These are phyloP conservation scores for Trichoplusia ni DNA, from an alignment of 1,140 invertebrate genomes.

Conservation along the genomic window DNA sequence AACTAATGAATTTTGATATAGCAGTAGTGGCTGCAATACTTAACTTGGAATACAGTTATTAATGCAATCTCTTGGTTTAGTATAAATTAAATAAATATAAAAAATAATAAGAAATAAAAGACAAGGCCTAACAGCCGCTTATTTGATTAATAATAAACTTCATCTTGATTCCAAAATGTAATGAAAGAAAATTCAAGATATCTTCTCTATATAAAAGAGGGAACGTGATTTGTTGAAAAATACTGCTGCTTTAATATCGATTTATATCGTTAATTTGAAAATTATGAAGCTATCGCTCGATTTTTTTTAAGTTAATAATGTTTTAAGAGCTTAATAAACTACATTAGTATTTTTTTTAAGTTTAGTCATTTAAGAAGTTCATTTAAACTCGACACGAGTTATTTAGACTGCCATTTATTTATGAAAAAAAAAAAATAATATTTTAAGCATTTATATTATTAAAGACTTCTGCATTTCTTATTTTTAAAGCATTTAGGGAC, in stretches of 20 bases:
- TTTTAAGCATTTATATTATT: slow-evolving; percentile 30
- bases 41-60: too few relatives aligned
- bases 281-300: slow-evolving; percentile 12
- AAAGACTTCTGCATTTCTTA: slow-evolving; percentile 25
- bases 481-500: background rate
- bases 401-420: slow-evolving; percentile 33
- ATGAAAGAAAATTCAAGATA: too few relatives aligned
- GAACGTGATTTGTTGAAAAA: background rate
- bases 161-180: too few relatives aligned
- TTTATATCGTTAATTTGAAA: slow-evolving; percentile 13
- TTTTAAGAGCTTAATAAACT: slow-evolving; percentile 21
- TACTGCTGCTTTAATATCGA: background rate
- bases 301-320: slow-evolving; percentile 10
- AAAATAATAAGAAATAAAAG: background rate
- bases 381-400: slow-evolving; percentile 9
- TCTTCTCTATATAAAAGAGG: too few relatives aligned
- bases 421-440: slow-evolving; percentile 12
- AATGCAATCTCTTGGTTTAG: too few relatives aligned
- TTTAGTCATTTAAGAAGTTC: slow-evolving; percentile 9
- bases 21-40: too few relatives aligned
- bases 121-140: background rate
- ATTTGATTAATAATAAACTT: too few relatives aligned
- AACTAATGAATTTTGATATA: too few relatives aligned
- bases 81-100: too few relatives aligned
- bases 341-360: slow-evolving; percentile 21